Base-by-base conservation (phyloP, 2,888 invertebrate genomes). In the Parapristionchus giblindavisi region DNA sequence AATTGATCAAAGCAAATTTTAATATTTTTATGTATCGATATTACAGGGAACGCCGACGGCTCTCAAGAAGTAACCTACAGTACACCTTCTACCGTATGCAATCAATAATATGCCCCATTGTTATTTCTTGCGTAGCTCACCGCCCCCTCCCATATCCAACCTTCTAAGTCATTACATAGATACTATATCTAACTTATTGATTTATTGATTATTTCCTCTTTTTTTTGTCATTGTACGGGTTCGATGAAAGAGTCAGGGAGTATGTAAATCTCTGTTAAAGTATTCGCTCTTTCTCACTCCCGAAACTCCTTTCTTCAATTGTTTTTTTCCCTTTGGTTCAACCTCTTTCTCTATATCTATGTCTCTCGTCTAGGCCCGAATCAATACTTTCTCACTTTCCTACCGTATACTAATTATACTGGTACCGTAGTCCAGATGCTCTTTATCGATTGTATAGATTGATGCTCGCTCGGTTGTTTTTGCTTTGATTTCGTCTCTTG, bases 201-300 rank as follows among this genome's bases (percentile, higher is more conserved):
- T 65, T 65, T 65, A 65, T 65, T 65, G n/a, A 11, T 1, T 38
- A 11, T 60, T 34, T 32, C 29, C 27, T 38, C 8, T 56, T 24
- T 24, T 21, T 24, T 27, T 24, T 11, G 21, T 24, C 14, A n/a
- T 8, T 24, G 4, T 71, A 71, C 56, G 70, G 70, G 70, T 54
- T 3, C 70, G 56, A 56, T 38, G 6, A 38, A 71, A 71, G 70
- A 71, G 70, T 71, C 56, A 71, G 70, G 70, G 70, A 71, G 51
- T 21, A n/a, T 56, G 14, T 24, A 24, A 56, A 6, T 71, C 70
- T 71, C 70, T 71, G 70, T 71, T 71, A 71, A 71, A 71, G 24
- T 36, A 27, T 36, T 29, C 52, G 70, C 70, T 71, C 70, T 71
- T 71, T 71, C 68, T 51, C 52, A 48, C 40, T 71, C 70, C 38